Base-by-base conservation (phyloP, 2,113 vertebrate species). In the Callocephalon fimbriatum region DNA sequence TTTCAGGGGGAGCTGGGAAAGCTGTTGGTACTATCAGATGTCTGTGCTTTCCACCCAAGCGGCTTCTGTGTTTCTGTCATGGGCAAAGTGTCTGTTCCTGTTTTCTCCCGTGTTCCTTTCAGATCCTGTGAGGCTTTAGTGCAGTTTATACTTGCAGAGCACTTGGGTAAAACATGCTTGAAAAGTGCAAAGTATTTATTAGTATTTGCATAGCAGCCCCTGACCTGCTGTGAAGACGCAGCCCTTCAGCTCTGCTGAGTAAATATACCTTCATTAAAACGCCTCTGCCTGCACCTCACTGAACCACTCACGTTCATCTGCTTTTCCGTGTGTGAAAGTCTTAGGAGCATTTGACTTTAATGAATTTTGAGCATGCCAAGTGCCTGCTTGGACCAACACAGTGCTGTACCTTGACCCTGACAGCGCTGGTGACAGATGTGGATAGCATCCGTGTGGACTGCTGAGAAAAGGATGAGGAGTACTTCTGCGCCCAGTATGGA, bases 121-220 rank as follows among this genome's bases (percentile, higher is more conserved):
- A 72, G 62, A 40, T 51, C 53, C 70, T 20, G 65, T 2, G 58
- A 71, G 51, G 81, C 56, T 63, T 91, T 37, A 9, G 40, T 10
- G 61, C 31, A 14, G 78, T 35, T 84, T 4, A 6, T 5, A 38
- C 81, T 92, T 35, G 48, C 84, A 63, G 89, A 95, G 63, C 48
- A 45, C 47, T 93, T 37, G 45, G 73, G 37, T 45, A 86, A 87
- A 94, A 61, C 29, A 0, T 72, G 88, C 97, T 96, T 86, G 94
- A 92, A 83, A 96, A 97, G 86, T 95, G 86, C 88, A 84, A 86
- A 95, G 88, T 97, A 91, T 97, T 97, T 97, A 95, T 92, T 92
- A 67, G 86, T 92, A 92, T 96, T 97, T 97, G 91, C 95, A 91
- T 91, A 95, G 95, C 92, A 92, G 86, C 80, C 86, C 84, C 95